Percentiles rank a stretch among this genome's conserved stretches.
phyloP scores from a whole-genome alignment of 2,113 vertebrate species.

The Osmerus eperlanus region DNA sequence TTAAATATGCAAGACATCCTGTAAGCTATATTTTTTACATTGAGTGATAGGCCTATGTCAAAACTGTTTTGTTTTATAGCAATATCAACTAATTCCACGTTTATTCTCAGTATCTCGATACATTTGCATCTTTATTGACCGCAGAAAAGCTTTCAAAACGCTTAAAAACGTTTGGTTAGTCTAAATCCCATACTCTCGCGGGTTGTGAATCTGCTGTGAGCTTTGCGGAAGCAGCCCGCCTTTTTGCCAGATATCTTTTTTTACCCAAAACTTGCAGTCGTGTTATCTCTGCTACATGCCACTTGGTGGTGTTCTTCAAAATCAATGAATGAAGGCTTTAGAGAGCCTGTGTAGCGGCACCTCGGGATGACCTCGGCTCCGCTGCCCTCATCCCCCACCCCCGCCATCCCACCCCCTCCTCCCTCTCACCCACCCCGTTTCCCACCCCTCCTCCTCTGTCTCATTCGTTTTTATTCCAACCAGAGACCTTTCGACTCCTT shows the following conservation, averaged over 20 bases:
- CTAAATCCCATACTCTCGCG: conserved; percentile 13
- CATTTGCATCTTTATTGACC: too few species aligned
- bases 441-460: conserved; percentile 26
- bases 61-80: too few species aligned
- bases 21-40: too few species aligned
- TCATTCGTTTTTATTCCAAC: conserved; percentile 42
- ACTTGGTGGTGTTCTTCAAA: conserved; percentile 88
- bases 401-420: conserved; percentile 3
- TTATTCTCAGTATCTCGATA: too few species aligned
- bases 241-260: conserved; percentile 26
- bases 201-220: conserved; percentile 24
- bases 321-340: conserved; percentile 76
- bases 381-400: conserved; percentile 30
- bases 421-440: conserved; percentile 5
- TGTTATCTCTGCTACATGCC: conserved; percentile 86
- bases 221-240: conserved; percentile 17
- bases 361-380: conserved; percentile 65
- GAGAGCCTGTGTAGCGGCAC: conserved; percentile 64
- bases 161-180: too few species aligned
- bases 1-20: too few species aligned
- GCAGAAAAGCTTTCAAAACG: too few species aligned
- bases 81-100: too few species aligned
- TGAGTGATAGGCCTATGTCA: too few species aligned
- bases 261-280: conserved; percentile 56
- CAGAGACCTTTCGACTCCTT: conserved; percentile 46